Evolutionary conservation across 2,113 vertebrate genomes (phyloP).

Genomic region (Phrynosoma blainvillii): DNA sequence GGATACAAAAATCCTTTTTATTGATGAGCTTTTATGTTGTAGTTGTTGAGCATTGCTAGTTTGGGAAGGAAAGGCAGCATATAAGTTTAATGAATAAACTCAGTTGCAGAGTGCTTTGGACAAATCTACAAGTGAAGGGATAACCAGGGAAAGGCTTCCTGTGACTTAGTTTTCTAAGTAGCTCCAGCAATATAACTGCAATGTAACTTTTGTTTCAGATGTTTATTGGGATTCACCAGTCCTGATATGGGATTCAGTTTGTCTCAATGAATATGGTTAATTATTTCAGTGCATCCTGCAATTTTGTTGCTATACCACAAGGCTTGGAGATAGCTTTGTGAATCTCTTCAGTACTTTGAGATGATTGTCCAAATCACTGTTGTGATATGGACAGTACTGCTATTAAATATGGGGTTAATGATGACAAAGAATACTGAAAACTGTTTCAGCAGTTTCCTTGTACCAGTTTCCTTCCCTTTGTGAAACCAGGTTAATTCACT

Average conservation of each 20-base stretch:
- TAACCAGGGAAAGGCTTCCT: too few species aligned
- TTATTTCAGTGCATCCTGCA: not conserved
- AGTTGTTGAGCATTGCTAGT: too few species aligned
- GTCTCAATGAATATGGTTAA: not conserved
- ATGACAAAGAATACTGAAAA: not conserved
- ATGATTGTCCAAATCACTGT: not conserved
- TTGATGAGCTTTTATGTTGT: too few species aligned
- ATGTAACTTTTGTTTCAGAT: too few species aligned
- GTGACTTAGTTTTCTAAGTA: not conserved
- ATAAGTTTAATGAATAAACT: too few species aligned
- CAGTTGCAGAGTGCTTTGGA: not conserved
- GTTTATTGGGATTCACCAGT: not conserved
- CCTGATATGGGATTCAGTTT: not conserved
- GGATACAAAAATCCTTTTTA: too few species aligned
- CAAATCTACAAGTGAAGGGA: too few species aligned
- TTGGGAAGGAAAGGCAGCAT: too few species aligned
- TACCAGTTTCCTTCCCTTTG: slow-evolving; percentile 26
- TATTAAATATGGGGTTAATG: not conserved
- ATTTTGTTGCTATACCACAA: not conserved
- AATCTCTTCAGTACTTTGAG: not conserved
- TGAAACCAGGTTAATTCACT: slow-evolving; percentile 60
- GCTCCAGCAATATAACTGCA: not conserved
- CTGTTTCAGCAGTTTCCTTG: slow-evolving; percentile 23
- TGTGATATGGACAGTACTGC: too few species aligned
- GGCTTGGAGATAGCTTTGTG: not conserved